phyloP scores from a whole-genome alignment of 2,797 vertebrate species.

The Pipistrellus pipistrellus region DNA sequence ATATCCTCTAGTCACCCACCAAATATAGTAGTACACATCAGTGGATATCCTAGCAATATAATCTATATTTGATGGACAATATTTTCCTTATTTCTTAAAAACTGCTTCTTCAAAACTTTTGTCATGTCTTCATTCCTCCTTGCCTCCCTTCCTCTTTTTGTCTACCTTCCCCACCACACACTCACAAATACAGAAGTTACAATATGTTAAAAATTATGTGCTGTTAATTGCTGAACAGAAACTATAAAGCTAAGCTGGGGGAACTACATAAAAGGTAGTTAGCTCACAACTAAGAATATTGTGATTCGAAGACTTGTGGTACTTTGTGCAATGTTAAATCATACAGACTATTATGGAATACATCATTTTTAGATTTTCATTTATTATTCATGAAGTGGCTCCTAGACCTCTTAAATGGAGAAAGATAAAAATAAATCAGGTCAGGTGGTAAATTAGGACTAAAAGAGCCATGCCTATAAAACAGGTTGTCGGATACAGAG shows the following conservation, averaged over 20 bases:
- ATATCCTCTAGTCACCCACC: background rate
- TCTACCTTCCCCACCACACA: background rate
- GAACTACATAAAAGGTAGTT: background rate
- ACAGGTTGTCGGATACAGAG: background rate
- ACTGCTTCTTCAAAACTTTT: background rate
- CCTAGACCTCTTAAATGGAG: background rate
- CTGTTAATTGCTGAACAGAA: background rate
- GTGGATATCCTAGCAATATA: background rate
- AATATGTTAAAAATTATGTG: background rate
- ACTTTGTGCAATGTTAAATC: background rate
- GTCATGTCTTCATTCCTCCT: background rate
- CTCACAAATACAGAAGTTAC: background rate
- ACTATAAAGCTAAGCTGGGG: background rate
- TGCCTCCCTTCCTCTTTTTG: background rate
- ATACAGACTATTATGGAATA: background rate
- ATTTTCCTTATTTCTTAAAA: conserved; percentile 10
- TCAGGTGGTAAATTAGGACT: background rate
- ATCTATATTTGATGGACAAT: background rate
- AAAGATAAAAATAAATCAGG: conserved; percentile 24
- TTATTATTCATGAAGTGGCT: conserved; percentile 30
- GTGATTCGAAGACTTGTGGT: background rate
- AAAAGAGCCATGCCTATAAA: background rate
- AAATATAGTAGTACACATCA: background rate
- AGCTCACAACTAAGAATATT: background rate
- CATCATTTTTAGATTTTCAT: background rate